Base-by-base conservation (phyloP, 1,140 invertebrate species). In the Lepidotrigona ventralis region DNA sequence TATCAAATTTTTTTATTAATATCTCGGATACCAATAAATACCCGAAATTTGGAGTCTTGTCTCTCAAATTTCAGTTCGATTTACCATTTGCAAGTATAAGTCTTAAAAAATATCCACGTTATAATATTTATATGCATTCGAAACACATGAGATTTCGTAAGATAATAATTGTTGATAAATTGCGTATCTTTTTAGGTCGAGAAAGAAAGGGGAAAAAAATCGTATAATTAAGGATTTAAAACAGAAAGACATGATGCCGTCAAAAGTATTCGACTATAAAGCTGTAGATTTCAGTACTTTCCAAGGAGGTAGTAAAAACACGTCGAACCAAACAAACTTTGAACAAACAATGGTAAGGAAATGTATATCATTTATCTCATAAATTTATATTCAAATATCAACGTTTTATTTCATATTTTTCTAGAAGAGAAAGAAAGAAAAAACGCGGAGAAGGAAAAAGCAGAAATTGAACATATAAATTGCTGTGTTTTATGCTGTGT, bases 221-320 rank as follows among this genome's bases (percentile, higher is more conserved):
- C 21, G 56, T 11, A 87, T 87, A 33, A 76, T 82, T 17, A 75
- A 86, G 58, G 66, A 91, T 33, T 63, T 93, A 23, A 46, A 79
- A 6, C 14, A 84, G 33, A 89, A 90, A 68, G 90, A 90, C 33
- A 88, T 92, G 83, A 64, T 93, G 29, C 92, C 93, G 12, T 69
- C 84, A 15, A 51, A 87, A 39, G 77, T 70, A 46, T 93, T 93
- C 54, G 84, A 93, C 79, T 93, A 93, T 53, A 89, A 90, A 84
- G 33, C 73, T 1, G 90, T 93, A 14, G 92, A 93, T 51, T 93
- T 93, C 46, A 92, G 85, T 75, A 90, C 88, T 71, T 93, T 93
- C 78, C 91, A 93, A 90, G 93, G 93, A 68, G 93, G 93, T 15
- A 93, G 93, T 77, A 89, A n/a, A 68, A 81, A 85, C n/a, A 26